Percentiles rank a stretch among this genome's conserved stretches.
phyloP scores from a whole-genome alignment of 2,113 vertebrate genomes.

The Emydocephalus ijimae region DNA sequence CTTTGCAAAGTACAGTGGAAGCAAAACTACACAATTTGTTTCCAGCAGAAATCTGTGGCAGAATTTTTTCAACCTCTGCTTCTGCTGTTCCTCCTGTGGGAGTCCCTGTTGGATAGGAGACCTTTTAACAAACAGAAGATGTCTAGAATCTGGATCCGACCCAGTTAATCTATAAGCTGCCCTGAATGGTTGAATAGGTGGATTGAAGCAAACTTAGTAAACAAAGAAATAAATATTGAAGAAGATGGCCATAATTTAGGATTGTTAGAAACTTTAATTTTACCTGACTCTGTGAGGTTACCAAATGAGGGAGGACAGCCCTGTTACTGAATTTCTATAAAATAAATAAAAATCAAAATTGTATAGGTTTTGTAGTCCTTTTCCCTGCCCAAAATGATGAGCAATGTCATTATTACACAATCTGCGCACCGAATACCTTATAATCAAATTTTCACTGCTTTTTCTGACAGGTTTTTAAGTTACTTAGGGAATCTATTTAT shows the following conservation, averaged over 20 bases:
- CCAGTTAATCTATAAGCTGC: not conserved
- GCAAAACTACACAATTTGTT: not conserved
- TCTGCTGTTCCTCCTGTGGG: not conserved
- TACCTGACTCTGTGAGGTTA: not conserved
- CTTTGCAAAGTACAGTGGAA: not conserved
- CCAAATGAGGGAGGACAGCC: not conserved
- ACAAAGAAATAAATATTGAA: not conserved
- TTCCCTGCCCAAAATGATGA: constrained; percentile 41
- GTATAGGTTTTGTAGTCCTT: constrained; percentile 27
- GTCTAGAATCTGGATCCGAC: not conserved
- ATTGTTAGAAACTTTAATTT: not conserved
- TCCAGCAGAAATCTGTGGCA: not conserved
- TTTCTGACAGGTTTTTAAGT: constrained; percentile 86
- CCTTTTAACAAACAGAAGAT: not conserved
- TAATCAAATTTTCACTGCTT: constrained; percentile 85
- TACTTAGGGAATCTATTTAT: constrained; percentile 81
- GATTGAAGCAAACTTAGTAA: not conserved
- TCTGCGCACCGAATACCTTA: constrained; percentile 68
- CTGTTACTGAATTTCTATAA: constrained; percentile 5
- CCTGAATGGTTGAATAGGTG: not conserved
- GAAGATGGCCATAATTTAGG: not conserved
- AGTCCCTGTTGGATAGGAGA: not conserved
- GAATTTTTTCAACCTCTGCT: not conserved
- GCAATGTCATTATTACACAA: constrained; percentile 59
- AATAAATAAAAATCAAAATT: constrained; percentile 18